These are phyloP conservation scores for Apis cerana DNA, from an alignment of 1,140 invertebrate species.

Conservation along the genomic window DNA sequence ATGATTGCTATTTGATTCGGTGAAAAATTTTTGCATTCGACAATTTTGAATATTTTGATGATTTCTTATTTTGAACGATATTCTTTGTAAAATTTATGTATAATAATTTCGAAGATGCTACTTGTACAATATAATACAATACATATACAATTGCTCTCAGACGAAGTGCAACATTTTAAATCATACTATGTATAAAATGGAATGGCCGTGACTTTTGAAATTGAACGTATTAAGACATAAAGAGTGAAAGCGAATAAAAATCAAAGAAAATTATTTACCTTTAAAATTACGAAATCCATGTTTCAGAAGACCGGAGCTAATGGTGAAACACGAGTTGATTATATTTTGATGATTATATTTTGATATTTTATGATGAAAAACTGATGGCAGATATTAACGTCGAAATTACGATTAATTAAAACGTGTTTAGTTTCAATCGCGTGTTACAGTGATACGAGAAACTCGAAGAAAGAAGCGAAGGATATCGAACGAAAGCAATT, in stretches of 20 bases:
- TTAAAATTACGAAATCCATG: constrained; percentile 72
- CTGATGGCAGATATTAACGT: neutral
- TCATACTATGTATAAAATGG: neutral
- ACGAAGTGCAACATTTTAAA: neutral
- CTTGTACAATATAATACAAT: too few species aligned
- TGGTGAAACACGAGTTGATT: neutral
- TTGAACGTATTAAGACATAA: neutral
- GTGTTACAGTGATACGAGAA: neutral
- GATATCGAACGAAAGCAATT: constrained; percentile 12
- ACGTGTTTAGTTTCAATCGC: neutral
- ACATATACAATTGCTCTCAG: too few species aligned
- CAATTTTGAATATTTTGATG: too few species aligned
- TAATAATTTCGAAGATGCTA: too few species aligned
- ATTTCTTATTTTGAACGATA: too few species aligned
- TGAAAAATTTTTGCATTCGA: neutral
- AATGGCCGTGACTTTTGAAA: neutral
- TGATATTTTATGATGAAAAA: neutral
- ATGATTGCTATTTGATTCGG: neutral
- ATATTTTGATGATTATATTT: too few species aligned
- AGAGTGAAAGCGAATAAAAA: neutral
- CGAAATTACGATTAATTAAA: neutral
- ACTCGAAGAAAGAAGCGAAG: neutral
- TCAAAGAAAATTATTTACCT: constrained; percentile 53
- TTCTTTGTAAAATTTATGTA: too few species aligned
- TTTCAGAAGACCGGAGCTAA: constrained; percentile 13